Evolutionary conservation across 1,140 invertebrate genomes (phyloP).

Genomic region (Ostrea edulis): DNA sequence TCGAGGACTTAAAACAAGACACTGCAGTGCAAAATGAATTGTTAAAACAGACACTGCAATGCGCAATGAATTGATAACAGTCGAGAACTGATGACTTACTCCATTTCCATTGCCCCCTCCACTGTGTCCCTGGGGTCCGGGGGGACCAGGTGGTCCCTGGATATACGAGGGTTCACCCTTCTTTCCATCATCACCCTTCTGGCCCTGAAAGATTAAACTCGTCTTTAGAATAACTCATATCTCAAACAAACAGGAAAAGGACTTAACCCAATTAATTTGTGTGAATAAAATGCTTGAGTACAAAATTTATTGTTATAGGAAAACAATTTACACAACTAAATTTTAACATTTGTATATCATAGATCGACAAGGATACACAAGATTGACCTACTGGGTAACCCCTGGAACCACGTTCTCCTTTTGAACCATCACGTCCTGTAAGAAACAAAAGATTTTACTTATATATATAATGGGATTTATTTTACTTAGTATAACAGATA

Average conservation of each 20-base stretch:
- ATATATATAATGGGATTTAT: no score
- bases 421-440: background rate
- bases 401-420: background rate
- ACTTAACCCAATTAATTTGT: no score
- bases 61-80: no score
- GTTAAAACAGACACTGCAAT: no score
- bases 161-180: conserved; percentile 6
- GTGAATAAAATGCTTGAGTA: no score
- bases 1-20: no score
- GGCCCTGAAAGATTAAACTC: background rate
- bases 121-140: conserved; percentile 34
- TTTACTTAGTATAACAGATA: no score
- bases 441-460: background rate
- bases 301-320: no score
- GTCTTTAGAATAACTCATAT: background rate
- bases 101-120: background rate
- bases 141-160: conserved; percentile 48
- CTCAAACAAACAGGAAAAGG: background rate
- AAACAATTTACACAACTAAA: no score
- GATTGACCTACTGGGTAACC: background rate
- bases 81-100: background rate
- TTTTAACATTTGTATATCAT: no score
- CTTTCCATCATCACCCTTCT: background rate
- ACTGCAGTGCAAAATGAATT: no score
- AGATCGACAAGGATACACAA: no score